These are phyloP conservation scores for Nyctereutes procyonoides DNA, from an alignment of 2,113 vertebrate genomes.

Conservation along the genomic window DNA sequence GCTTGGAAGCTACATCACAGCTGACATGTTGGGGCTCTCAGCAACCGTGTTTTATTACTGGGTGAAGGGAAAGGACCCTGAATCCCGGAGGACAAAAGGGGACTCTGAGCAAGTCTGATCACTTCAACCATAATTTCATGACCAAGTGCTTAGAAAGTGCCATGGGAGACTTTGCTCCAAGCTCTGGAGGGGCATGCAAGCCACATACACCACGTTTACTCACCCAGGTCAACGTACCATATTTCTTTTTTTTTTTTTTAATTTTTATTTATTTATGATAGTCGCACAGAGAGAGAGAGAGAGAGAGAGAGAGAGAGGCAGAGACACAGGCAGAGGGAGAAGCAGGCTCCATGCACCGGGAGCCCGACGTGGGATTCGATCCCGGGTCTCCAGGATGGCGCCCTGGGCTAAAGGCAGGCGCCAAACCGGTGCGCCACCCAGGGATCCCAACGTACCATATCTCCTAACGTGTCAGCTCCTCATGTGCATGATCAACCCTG, in stretches of 20 bases:
- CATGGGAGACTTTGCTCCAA: no score
- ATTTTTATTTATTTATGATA: no score
- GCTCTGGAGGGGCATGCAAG: neutral
- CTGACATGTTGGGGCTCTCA: neutral
- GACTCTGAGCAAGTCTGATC: neutral
- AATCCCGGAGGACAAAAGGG: neutral
- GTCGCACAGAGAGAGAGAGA: no score
- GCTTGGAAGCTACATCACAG: neutral
- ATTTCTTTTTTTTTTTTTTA: no score
- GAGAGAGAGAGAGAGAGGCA: no score
- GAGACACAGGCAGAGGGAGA: no score
- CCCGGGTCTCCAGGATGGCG: no score
- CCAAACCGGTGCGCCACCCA: no score
- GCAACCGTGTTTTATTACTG: neutral
- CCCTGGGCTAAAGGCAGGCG: no score
- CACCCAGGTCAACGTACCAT: fast-evolving
- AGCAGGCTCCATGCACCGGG: no score
- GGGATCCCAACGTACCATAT: fast-evolving
- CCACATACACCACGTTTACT: fast-evolving
- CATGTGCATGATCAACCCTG: neutral
- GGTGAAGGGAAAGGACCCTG: neutral
- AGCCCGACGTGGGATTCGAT: no score
- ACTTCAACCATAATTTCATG: neutral
- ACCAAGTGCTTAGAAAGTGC: neutral
- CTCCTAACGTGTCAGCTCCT: neutral